Evolutionary conservation across 2,888 invertebrate genomes (phyloP).

Genomic region (Zygogramma bicolorata): DNA sequence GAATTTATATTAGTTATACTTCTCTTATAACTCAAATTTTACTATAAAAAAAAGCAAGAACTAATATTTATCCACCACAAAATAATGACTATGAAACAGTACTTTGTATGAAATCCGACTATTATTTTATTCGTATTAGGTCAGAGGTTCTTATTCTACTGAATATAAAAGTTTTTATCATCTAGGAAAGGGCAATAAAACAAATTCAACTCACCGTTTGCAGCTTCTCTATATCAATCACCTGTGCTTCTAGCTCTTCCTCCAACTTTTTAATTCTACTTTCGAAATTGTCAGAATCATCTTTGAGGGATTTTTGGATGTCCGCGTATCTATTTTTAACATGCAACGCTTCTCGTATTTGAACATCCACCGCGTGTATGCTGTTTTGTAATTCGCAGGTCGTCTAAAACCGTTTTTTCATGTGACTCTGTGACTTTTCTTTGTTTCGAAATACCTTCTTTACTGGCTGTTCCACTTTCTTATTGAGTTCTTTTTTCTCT

Average conservation of each 20-base stretch:
- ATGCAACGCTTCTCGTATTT: conserved; percentile 85
- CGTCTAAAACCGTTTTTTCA: conserved; percentile 65
- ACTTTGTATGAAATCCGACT: no score
- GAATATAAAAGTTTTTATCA: no score
- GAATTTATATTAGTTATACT: no score
- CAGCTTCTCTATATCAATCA: conserved; percentile 79
- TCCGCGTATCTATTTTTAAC: conserved; percentile 82
- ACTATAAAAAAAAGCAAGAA: no score
- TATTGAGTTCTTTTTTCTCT: conserved; percentile 66
- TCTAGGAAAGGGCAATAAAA: no score
- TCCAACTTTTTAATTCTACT: conserved; percentile 79
- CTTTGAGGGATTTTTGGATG: conserved; percentile 77
- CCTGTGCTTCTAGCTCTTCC: conserved; percentile 76
- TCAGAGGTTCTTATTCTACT: no score
- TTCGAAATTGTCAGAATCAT: conserved; percentile 81
- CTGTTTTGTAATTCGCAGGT: conserved; percentile 82
- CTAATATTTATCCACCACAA: no score
- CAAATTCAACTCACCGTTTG: conserved; percentile 66
- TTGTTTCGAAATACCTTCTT: conserved; percentile 71
- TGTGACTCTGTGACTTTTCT: background rate
- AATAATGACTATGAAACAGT: no score
- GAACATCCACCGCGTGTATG: conserved; percentile 83
- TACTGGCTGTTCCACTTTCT: conserved; percentile 70
- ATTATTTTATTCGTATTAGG: no score
- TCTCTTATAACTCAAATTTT: no score